phyloP scores from a whole-genome alignment of 1,140 invertebrate species.

The Bombus cullumanus region DNA sequence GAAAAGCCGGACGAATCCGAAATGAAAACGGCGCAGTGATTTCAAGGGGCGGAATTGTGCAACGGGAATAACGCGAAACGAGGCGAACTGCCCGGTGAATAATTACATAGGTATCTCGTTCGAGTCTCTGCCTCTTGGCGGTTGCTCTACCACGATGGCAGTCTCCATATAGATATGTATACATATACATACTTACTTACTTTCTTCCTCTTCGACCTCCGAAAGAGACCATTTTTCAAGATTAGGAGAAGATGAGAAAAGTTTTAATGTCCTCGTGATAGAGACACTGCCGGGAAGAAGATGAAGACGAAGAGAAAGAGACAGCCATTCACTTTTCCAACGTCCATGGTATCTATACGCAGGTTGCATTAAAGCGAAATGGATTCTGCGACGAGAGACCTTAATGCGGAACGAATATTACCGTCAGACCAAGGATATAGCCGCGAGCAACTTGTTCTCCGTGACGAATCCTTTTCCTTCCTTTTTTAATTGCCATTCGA shows the following conservation, averaged over 20 bases:
- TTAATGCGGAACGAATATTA: conserved; percentile 56
- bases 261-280: conserved; percentile 77
- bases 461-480: neutral
- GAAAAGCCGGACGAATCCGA: neutral
- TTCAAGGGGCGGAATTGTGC: neutral
- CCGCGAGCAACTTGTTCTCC: neutral
- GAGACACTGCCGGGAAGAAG: neutral
- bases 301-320: neutral
- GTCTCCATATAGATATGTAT: conserved; percentile 3
- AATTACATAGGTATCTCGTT: conserved; percentile 58
- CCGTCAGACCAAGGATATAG: conserved; percentile 12
- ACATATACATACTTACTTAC: neutral
- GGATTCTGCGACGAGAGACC: conserved; percentile 45
- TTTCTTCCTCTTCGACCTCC: conserved; percentile 31
- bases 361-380: conserved; percentile 56
- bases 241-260: conserved; percentile 80
- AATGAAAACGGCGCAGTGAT: neutral
- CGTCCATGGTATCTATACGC: conserved; percentile 44
- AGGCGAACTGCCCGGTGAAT: conserved; percentile 51
- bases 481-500: neutral
- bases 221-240: conserved; percentile 76
- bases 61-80: conserved; percentile 54
- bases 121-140: neutral
- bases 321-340: conserved; percentile 1
- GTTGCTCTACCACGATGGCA: fast-evolving